Percentiles rank a stretch among this genome's conserved stretches.
phyloP scores from a whole-genome alignment of 2,113 vertebrate species.

The Cynoglossus semilaevis region DNA sequence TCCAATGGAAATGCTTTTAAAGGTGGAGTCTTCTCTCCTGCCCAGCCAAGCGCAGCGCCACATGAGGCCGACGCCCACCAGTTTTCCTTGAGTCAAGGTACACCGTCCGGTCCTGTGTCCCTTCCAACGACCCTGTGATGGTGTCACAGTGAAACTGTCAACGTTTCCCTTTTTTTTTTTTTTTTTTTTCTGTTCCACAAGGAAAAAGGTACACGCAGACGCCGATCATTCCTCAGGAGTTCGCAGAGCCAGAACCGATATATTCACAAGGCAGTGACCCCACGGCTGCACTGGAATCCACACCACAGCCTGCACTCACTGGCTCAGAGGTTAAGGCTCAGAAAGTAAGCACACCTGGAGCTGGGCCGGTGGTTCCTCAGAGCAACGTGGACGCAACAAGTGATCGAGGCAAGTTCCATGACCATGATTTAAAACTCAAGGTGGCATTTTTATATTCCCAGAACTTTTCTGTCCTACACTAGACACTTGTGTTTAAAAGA shows the following conservation, averaged over 20 bases:
- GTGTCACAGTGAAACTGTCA: conserved; percentile 44
- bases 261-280: conserved; percentile 26
- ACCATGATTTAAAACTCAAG: neutral
- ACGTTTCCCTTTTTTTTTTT: conserved; percentile 29
- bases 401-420: conserved; percentile 54
- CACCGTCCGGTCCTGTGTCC: neutral
- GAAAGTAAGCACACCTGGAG: conserved; percentile 26
- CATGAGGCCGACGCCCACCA: conserved; percentile 21
- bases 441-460: too few species aligned
- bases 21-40: conserved; percentile 46
- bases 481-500: too few species aligned
- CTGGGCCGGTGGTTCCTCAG: conserved; percentile 22
- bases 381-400: conserved; percentile 11
- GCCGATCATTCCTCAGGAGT: conserved; percentile 4
- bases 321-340: conserved; percentile 18
- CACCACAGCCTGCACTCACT: conserved; percentile 11
- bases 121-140: conserved; percentile 31
- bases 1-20: conserved; percentile 41
- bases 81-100: conserved; percentile 11
- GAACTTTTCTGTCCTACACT: too few species aligned
- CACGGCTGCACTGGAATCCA: conserved; percentile 10
- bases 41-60: conserved; percentile 27
- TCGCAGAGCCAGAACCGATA: conserved; percentile 21
- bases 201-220: conserved; percentile 52
- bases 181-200: conserved; percentile 14